A percentile compares a stretch with the other conserved stretches of the same genome.
These are phyloP conservation scores for Chrysemys picta DNA, from an alignment of 2,113 vertebrate species.

Conservation along the genomic window DNA sequence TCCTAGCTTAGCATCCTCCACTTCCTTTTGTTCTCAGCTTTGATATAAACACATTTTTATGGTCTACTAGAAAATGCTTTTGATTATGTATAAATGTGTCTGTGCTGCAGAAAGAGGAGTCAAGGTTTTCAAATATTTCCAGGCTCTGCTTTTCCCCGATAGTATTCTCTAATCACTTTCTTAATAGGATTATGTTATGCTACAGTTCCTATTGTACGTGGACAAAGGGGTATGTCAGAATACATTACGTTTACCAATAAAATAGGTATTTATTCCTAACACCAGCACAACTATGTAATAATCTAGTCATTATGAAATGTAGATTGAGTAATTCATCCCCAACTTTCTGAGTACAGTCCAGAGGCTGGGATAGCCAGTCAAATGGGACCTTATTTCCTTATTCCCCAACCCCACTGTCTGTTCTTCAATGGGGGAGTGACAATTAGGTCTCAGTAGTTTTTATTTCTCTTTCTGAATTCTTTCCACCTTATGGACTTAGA, in stretches of 20 bases:
- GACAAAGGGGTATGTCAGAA: background rate
- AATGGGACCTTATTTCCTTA: background rate
- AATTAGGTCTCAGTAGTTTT: background rate
- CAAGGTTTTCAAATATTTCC: background rate
- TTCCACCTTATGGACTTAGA: background rate
- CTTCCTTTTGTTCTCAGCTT: background rate
- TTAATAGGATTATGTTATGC: background rate
- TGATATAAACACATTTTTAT: background rate
- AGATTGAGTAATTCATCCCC: background rate
- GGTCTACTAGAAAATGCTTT: background rate
- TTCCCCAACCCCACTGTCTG: fast-evolving
- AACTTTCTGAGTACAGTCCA: fast-evolving
- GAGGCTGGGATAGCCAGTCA: background rate
- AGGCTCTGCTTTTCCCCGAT: background rate
- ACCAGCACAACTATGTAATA: background rate
- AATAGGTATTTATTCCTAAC: background rate
- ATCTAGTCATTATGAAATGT: background rate
- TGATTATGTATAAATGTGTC: background rate
- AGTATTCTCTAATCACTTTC: background rate
- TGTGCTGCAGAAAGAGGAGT: background rate
- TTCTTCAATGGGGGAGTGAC: background rate
- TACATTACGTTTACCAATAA: background rate
- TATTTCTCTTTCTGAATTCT: background rate
- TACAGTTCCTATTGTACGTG: background rate
- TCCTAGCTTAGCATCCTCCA: background rate